phyloP scores from a whole-genome alignment of 2,888 invertebrate genomes.

The Scaptomyza cyrtandrae region DNA sequence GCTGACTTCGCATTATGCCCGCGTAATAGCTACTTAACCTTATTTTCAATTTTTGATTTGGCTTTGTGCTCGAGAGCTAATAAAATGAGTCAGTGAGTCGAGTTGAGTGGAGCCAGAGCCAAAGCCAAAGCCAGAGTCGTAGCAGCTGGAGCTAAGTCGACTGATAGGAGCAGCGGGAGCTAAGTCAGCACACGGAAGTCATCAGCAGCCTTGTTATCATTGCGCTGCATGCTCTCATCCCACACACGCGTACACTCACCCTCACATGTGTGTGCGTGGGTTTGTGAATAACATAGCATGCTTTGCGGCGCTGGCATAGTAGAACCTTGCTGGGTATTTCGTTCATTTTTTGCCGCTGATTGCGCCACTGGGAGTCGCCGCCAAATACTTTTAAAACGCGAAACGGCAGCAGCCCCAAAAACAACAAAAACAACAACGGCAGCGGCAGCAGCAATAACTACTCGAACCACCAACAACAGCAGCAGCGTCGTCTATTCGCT shows the following conservation, averaged over 20 bases:
- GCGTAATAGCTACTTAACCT: slow-evolving; percentile 79
- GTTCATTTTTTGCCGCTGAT: slow-evolving; percentile 66
- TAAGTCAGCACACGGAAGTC: slow-evolving; percentile 67
- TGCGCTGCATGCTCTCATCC: slow-evolving; percentile 29
- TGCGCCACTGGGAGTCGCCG: slow-evolving; percentile 72
- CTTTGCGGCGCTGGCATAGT: slow-evolving; percentile 55
- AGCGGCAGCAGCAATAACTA: not conserved
- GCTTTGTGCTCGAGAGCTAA: slow-evolving; percentile 49
- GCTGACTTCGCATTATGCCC: slow-evolving; percentile 51
- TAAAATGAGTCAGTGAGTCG: slow-evolving; percentile 40
- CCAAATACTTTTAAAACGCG: slow-evolving; percentile 71
- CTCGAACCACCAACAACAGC: slow-evolving; percentile 17
- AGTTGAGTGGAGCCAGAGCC: slow-evolving; percentile 25
- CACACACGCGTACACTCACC: not conserved
- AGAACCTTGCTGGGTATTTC: slow-evolving; percentile 37
- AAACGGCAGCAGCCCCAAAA: slow-evolving; percentile 48
- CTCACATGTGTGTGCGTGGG: slow-evolving; percentile 20
- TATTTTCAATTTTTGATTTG: slow-evolving; percentile 80
- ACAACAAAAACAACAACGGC: slow-evolving; percentile 14
- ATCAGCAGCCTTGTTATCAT: slow-evolving; percentile 78
- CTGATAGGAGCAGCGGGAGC: slow-evolving; percentile 25
- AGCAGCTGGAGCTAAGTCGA: slow-evolving; percentile 17
- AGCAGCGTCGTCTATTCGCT: slow-evolving; percentile 35
- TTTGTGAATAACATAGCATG: slow-evolving; percentile 67
- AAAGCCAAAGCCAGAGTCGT: slow-evolving; percentile 22